phyloP scores from a whole-genome alignment of 1,140 invertebrate genomes.

The Eriosoma lanigerum region DNA sequence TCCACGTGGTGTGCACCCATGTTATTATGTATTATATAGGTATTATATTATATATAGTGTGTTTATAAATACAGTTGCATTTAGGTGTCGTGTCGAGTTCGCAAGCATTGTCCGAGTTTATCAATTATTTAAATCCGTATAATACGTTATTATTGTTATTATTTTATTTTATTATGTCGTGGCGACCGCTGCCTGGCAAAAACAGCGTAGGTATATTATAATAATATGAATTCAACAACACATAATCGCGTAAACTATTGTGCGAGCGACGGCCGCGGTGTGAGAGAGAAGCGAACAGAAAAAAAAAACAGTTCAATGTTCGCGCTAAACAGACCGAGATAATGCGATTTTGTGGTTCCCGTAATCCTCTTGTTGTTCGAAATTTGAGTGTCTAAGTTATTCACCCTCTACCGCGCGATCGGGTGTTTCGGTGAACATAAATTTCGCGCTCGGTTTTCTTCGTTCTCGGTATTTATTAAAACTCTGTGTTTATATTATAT shows the following conservation, averaged over 20 bases:
- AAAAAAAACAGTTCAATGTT: conserved; percentile 46
- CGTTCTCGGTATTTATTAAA: too few species aligned
- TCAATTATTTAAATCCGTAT: conserved; percentile 38
- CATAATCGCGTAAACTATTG: conserved; percentile 19
- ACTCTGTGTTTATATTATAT: too few species aligned
- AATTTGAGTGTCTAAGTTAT: conserved; percentile 34
- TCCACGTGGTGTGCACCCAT: too few species aligned
- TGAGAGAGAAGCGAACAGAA: conserved; percentile 30
- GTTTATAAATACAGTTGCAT: too few species aligned
- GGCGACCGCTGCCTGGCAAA: conserved; percentile 23
- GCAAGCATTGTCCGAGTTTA: conserved; percentile 43
- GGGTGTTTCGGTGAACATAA: not conserved
- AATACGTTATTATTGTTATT: conserved; percentile 20
- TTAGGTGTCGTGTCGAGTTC: conserved; percentile 26
- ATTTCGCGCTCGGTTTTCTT: not conserved
- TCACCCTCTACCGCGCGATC: not conserved
- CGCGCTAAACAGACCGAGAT: conserved; percentile 46
- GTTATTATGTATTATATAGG: too few species aligned
- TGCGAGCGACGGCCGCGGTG: not conserved
- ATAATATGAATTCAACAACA: conserved; percentile 22
- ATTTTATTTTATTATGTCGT: conserved; percentile 22
- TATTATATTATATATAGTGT: not conserved
- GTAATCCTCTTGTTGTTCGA: conserved; percentile 51
- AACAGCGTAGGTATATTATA: conserved; percentile 7
- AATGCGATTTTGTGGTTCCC: conserved; percentile 48